A percentile compares a stretch with the other conserved stretches of the same genome.
phyloP scores from a whole-genome alignment of 2,797 vertebrate genomes.

The Onychomys torridus region DNA sequence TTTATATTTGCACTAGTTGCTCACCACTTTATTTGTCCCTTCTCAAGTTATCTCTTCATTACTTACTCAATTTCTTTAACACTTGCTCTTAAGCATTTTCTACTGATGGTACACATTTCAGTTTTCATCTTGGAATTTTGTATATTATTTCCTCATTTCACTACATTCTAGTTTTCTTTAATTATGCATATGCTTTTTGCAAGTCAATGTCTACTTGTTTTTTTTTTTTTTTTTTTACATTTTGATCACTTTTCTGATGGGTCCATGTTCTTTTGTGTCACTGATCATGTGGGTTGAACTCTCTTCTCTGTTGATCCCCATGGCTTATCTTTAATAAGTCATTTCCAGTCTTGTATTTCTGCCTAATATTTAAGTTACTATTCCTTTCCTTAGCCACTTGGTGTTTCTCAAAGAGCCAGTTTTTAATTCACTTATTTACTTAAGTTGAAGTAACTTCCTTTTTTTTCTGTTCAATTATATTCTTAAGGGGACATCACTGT shows the following conservation, averaged over 20 bases:
- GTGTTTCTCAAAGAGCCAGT: neutral
- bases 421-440: slow-evolving; percentile 6
- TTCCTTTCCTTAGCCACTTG: neutral
- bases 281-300: neutral
- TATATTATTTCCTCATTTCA: neutral
- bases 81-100: neutral
- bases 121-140: slow-evolving; percentile 24
- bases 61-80: neutral
- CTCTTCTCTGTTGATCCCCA: neutral
- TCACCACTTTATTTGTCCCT: neutral
- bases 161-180: neutral
- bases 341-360: neutral
- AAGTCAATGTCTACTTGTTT: neutral
- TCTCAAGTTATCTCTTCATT: neutral
- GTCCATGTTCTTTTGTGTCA: neutral
- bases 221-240: neutral
- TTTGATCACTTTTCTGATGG: neutral
- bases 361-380: neutral
- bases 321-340: neutral
- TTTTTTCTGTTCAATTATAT: neutral
- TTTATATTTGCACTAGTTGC: neutral
- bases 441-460: neutral
- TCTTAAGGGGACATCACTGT: neutral
- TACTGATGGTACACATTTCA: neutral
- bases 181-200: neutral